phyloP scores from a whole-genome alignment of 2,888 invertebrate genomes.

The Epirrhoe tristata region DNA sequence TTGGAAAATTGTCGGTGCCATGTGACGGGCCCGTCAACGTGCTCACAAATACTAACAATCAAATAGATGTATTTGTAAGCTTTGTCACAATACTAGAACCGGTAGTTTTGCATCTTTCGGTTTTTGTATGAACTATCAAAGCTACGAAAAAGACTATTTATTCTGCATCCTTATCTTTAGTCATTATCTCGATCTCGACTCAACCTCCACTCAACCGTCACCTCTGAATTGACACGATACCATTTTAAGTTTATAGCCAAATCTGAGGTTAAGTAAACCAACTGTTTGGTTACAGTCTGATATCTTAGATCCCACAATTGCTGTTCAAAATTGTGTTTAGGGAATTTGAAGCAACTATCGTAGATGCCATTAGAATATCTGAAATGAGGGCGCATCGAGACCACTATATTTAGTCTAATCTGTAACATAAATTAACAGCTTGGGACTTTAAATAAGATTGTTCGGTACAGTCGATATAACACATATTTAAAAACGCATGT shows the following conservation, averaged over 20 bases:
- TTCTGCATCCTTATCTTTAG: too few relatives aligned
- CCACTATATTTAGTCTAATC: constrained; percentile 3
- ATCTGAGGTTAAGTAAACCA: not conserved
- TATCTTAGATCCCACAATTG: constrained; percentile 45
- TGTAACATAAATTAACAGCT: not conserved
- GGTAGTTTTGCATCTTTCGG: not conserved
- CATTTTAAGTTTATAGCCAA: too few relatives aligned
- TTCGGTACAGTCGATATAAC: not conserved
- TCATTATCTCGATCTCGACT: too few relatives aligned
- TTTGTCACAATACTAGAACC: constrained; percentile 34
- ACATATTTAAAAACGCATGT: too few relatives aligned
- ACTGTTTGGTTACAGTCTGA: constrained; percentile 10
- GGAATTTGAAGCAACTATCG: constrained; percentile 34
- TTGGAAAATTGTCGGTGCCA: constrained; percentile 45
- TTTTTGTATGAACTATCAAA: too few relatives aligned
- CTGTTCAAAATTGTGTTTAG: constrained; percentile 44
- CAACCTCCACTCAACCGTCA: too few relatives aligned
- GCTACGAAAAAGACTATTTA: too few relatives aligned
- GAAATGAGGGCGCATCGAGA: constrained; percentile 6
- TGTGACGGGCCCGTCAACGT: constrained; percentile 47
- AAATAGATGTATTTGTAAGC: constrained; percentile 58
- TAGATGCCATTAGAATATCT: constrained; percentile 8
- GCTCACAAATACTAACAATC: constrained; percentile 50
- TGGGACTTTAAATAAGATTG: not conserved
- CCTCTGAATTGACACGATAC: too few relatives aligned